Percentiles rank a stretch among this genome's conserved stretches.
Evolutionary conservation across 2,888 invertebrate species (phyloP).

Genomic region (Crematogaster levior): DNA sequence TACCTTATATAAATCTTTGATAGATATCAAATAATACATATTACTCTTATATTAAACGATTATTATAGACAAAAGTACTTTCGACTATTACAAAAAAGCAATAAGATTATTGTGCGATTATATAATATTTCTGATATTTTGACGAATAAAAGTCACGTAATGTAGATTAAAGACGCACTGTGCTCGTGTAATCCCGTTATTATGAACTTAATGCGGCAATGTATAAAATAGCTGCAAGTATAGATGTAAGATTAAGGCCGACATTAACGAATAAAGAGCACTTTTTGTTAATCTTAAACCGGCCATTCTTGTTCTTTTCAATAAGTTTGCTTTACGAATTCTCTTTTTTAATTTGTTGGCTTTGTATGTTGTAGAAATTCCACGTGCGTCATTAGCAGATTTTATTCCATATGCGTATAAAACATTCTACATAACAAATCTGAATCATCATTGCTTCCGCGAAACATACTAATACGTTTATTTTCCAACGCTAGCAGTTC

Average conservation of each 20-base stretch:
- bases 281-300: not conserved
- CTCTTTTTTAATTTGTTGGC: too few species aligned
- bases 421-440: not conserved
- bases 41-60: not conserved
- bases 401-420: conserved; percentile 5
- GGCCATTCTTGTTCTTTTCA: too few species aligned
- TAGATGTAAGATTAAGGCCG: conserved; percentile 7
- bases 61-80: not conserved
- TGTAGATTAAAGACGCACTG: not conserved
- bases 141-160: not conserved
- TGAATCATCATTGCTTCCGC: conserved; percentile 1
- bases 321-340: too few species aligned
- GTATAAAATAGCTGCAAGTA: not conserved
- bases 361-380: not conserved
- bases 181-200: not conserved
- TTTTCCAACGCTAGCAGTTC: not conserved
- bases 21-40: not conserved
- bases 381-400: not conserved
- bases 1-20: not conserved
- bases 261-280: not conserved
- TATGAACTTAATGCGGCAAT: not conserved
- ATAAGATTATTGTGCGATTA: not conserved
- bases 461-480: conserved; percentile 6
- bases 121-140: not conserved
- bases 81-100: not conserved